Conservation (phyloP, 30 jellyfish, hydroid and myxozoan genomes). For the Sanderia malayensis region DNA sequence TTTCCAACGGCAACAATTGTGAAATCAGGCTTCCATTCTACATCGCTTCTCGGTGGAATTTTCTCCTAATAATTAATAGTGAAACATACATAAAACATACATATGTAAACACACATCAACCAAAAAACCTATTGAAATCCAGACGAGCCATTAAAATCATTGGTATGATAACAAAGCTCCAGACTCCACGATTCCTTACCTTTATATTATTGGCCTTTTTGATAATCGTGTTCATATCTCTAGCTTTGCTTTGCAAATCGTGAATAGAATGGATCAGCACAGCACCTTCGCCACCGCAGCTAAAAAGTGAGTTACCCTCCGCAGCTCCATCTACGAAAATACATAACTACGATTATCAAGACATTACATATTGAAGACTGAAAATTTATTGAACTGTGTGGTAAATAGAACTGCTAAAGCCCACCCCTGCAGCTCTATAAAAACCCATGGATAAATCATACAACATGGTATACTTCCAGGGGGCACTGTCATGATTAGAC, state of each 20-base stretch:
- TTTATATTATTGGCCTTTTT: constrained; percentile 35
- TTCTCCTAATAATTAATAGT: constrained; percentile 27
- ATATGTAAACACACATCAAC: too few species aligned
- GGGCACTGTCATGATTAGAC: too few species aligned
- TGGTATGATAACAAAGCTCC: not conserved
- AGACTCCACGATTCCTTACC: not conserved
- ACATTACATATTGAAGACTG: too few species aligned
- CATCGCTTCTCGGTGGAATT: constrained; percentile 66
- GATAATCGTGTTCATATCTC: constrained; percentile 51
- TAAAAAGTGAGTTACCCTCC: constrained; percentile 63
- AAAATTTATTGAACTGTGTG: too few species aligned
- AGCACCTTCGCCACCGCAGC: constrained; percentile 98
- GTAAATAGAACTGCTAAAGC: too few species aligned
- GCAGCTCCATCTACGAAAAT: constrained; percentile 4
- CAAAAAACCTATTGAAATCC: too few species aligned
- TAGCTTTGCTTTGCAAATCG: constrained; percentile 62
- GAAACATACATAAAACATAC: not conserved
- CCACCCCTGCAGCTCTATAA: too few species aligned
- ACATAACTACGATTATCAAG: too few species aligned
- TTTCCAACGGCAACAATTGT: constrained; percentile 77
- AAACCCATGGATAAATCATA: too few species aligned
- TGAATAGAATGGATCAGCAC: constrained; percentile 64
- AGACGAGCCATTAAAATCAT: not conserved
- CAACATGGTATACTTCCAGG: too few species aligned
- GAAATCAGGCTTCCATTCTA: constrained; percentile 71